These are phyloP conservation scores for Pseudopleuronectes americanus DNA, from an alignment of 2,797 vertebrate species.

Conservation along the genomic window DNA sequence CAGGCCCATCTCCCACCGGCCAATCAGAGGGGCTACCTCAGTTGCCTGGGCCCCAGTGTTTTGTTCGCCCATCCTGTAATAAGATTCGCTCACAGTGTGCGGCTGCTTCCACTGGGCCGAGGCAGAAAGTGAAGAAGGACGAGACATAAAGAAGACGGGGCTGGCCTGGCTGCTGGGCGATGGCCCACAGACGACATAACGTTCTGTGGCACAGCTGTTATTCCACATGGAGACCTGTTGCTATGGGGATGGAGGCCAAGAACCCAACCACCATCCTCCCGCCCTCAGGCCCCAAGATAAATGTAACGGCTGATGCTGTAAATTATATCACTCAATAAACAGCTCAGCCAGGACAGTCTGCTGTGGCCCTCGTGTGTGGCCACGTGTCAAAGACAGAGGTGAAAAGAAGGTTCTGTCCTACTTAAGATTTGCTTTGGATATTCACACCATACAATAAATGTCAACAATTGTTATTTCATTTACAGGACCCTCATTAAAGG, in stretches of 20 bases:
- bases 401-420: too few species aligned
- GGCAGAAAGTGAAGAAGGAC: constrained; percentile 34
- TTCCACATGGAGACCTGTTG: constrained; percentile 53
- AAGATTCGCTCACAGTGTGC: constrained; percentile 47
- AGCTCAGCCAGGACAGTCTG: not conserved
- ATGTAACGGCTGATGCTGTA: not conserved
- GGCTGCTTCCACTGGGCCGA: constrained; percentile 16
- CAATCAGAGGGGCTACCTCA: constrained; percentile 53
- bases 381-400: too few species aligned
- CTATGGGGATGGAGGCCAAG: constrained; percentile 45
- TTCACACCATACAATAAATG: too few species aligned
- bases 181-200: constrained; percentile 47
- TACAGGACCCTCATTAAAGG: too few species aligned
- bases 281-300: not conserved
- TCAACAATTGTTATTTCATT: too few species aligned
- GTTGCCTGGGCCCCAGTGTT: constrained; percentile 35
- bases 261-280: constrained; percentile 14
- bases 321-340: not conserved
- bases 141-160: constrained; percentile 26
- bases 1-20: constrained; percentile 27
- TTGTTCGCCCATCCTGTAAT: constrained; percentile 51
- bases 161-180: constrained; percentile 21
- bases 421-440: too few species aligned
- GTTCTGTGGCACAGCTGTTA: constrained; percentile 58
- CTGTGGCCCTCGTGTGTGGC: not conserved